Evolutionary conservation across 2,797 vertebrate genomes (phyloP).

Genomic region (Limosa lapponica): DNA sequence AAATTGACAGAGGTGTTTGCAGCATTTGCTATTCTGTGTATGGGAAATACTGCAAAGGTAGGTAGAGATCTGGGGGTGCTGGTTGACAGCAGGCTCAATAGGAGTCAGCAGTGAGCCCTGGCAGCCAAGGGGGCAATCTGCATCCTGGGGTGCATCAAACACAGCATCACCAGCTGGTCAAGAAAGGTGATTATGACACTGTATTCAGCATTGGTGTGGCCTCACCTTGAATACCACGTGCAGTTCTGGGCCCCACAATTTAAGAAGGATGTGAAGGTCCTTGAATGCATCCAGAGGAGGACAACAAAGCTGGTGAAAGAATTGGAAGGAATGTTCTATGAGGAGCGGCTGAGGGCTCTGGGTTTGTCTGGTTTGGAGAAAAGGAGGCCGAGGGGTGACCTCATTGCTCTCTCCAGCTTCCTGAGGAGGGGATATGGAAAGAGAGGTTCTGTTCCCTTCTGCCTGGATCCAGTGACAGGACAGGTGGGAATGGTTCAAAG

Average conservation of each 20-base stretch:
- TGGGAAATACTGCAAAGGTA: not conserved
- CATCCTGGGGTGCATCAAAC: not conserved
- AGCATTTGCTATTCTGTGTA: not conserved
- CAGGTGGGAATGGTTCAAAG: fast-evolving
- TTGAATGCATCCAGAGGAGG: not conserved
- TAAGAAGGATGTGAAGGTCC: not conserved
- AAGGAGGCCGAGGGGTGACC: not conserved
- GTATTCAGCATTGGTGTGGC: fast-evolving
- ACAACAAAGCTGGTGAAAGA: not conserved
- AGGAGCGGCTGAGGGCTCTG: not conserved
- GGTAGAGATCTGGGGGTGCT: not conserved
- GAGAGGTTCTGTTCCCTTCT: not conserved
- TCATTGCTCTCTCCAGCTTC: not conserved
- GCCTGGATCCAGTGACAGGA: not conserved
- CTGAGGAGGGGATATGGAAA: not conserved
- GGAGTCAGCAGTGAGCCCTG: not conserved
- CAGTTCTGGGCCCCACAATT: not conserved
- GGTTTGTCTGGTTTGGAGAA: not conserved
- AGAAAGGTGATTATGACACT: fast-evolving
- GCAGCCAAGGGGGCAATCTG: not conserved
- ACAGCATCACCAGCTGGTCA: fast-evolving
- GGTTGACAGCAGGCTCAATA: not conserved
- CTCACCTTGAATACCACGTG: not conserved
- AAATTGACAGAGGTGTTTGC: not conserved
- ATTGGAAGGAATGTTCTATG: not conserved